Base-by-base conservation (phyloP, 2,797 vertebrate species). In the Gobionotothen gibberifrons region DNA sequence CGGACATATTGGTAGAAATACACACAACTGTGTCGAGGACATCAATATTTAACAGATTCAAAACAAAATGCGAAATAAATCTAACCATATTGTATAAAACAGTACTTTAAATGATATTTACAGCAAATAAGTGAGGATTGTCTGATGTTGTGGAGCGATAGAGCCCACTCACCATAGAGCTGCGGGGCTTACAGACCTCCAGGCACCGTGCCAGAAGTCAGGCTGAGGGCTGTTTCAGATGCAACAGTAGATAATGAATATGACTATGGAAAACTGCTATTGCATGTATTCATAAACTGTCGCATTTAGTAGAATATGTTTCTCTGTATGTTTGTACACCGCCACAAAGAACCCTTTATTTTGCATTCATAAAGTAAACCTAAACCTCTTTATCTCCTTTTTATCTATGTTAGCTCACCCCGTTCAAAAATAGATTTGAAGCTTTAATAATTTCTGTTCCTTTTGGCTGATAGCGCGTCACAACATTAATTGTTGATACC, bases 1-100 rank as follows among this genome's bases (percentile, higher is more conserved):
- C 39, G 51, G 63, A 60, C 22, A 14, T 12, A 46, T 55, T 54
- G 42, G 9, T 48, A 56, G 17, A 61, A 70, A 22, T 53, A 32
- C 7, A 40, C 0, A 71, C 21, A 43, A 39, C 19, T 72, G n/a
- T 0, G 17, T 61, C 44, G 9, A 73, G 13, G 22, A 51, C 19
- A 17, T 26, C 26, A 51, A 51, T 43, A 55, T 71, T 66, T 19
- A 21, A 40, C n/a, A 43, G 5, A 57, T 3, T 29, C 19, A 40
- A 42, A 46, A 36, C 29, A 11, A 58, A 66, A 65, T 57, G 11
- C 19, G 17, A 64, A 40, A 49, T 36, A 21, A 55, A 60, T n/a
- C 15, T 17, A 32, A 12, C 17, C 59, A 32, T 21, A 12, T 36
- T 62, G 4, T 62, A 4, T 21, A 49, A 62, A 26, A 36, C 36